Evolutionary conservation across 2,113 vertebrate species (phyloP).

Genomic region (Halichoeres trimaculatus): DNA sequence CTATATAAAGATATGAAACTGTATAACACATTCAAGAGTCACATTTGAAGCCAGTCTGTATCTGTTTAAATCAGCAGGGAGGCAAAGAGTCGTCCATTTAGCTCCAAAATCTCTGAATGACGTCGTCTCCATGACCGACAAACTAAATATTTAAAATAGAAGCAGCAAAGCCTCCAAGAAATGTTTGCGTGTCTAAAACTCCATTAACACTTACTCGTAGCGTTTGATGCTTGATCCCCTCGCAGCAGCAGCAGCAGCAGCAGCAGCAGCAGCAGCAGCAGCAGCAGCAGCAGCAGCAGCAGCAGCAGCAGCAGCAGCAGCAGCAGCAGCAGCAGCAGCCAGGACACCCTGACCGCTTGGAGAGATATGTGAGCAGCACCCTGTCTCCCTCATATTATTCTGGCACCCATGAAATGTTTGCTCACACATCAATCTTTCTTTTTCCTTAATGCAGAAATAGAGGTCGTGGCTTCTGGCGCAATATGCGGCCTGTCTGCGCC

Average conservation of each 20-base stretch:
- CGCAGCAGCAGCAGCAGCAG: conserved; percentile 16
- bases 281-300: conserved; percentile 11
- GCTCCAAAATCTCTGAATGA: conserved; percentile 16
- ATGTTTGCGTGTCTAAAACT: conserved; percentile 22
- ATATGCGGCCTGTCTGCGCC: conserved; percentile 63
- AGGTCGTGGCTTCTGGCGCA: conserved; percentile 69
- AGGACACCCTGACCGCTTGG: conserved; percentile 32
- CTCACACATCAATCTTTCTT: conserved; percentile 75
- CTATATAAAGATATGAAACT: not conserved
- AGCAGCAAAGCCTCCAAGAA: not conserved
- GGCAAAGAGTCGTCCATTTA: not conserved
- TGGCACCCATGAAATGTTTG: conserved; percentile 67
- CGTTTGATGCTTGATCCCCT: conserved; percentile 33
- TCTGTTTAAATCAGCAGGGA: conserved; percentile 22
- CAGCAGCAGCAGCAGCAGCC: conserved; percentile 15
- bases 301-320: conserved; percentile 15
- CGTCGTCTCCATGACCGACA: not conserved
- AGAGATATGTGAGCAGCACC: conserved; percentile 47
- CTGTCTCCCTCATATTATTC: conserved; percentile 60
- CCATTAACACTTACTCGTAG: conserved; percentile 37
- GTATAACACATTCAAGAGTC: conserved; percentile 4
- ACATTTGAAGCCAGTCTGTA: conserved; percentile 1
- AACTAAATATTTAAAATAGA: not conserved
- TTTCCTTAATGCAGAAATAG: conserved; percentile 69
- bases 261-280: conserved; percentile 12